These are phyloP conservation scores for Candoia aspera DNA, from an alignment of 2,113 vertebrate species.

Conservation along the genomic window DNA sequence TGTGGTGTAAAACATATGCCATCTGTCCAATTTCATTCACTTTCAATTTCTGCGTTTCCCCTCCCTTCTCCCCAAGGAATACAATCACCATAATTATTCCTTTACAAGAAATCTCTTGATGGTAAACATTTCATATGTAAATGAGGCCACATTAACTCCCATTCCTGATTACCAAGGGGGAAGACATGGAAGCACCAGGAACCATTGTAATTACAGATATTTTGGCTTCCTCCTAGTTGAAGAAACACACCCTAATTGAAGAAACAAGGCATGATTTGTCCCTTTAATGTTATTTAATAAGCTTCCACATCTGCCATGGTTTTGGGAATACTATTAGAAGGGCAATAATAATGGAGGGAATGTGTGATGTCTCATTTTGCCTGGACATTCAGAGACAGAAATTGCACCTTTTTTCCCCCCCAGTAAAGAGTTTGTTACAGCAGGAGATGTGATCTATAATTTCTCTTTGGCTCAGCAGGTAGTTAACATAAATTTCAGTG, in stretches of 20 bases:
- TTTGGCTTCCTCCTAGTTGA: neutral
- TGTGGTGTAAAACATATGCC: neutral
- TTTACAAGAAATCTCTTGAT: slow-evolving; percentile 40
- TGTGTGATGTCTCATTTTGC: neutral
- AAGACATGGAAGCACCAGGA: neutral
- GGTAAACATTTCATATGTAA: slow-evolving; percentile 49
- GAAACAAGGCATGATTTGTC: neutral
- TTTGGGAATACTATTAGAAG: rapidly evolving
- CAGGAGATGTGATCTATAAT: neutral
- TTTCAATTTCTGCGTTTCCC: neutral
- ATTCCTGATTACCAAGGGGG: slow-evolving; percentile 23
- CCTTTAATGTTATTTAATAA: neutral
- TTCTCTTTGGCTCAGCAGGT: neutral
- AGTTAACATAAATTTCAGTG: neutral
- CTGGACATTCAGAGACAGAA: neutral
- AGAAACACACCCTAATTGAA: neutral
- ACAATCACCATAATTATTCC: slow-evolving; percentile 4
- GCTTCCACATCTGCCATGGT: slow-evolving; percentile 3
- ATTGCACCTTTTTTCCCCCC: neutral
- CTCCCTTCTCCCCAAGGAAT: neutral
- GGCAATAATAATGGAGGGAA: rapidly evolving
- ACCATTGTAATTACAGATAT: neutral
- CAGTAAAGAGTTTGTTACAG: slow-evolving; percentile 3
- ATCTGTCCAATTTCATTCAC: slow-evolving; percentile 10
- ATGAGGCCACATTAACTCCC: slow-evolving; percentile 16